phyloP scores from a whole-genome alignment of 2,113 vertebrate genomes.

The Tonatia bakeri region DNA sequence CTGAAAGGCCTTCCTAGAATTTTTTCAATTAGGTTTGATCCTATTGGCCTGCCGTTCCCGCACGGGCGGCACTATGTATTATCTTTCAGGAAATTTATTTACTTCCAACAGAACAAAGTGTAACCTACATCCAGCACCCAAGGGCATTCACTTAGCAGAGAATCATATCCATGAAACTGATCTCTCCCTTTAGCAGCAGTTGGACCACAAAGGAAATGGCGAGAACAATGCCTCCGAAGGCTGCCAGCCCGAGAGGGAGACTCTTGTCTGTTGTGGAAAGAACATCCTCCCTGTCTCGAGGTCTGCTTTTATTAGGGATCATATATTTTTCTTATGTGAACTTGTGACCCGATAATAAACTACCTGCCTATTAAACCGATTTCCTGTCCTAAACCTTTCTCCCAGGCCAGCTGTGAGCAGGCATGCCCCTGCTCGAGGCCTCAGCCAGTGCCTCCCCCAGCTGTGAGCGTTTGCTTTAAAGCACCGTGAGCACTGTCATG shows the following conservation, averaged over 20 bases:
- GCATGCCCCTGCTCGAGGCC: not conserved
- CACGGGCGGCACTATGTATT: not conserved
- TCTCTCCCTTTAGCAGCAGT: not conserved
- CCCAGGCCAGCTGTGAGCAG: not conserved
- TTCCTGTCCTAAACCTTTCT: not conserved
- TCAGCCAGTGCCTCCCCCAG: not conserved
- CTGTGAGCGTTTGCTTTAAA: not conserved
- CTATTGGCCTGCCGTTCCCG: not conserved
- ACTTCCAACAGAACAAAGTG: constrained; percentile 34
- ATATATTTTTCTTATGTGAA: constrained; percentile 51
- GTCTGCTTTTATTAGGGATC: constrained; percentile 56
- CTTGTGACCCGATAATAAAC: constrained; percentile 24
- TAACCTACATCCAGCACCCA: not conserved
- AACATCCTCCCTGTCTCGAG: constrained; percentile 51
- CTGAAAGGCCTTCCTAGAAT: not conserved
- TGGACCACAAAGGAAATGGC: not conserved
- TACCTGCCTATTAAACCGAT: not conserved
- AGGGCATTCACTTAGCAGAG: not conserved
- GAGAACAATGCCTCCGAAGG: not conserved
- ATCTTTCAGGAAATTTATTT: constrained; percentile 29
- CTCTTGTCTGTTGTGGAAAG: constrained; percentile 43
- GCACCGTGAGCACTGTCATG: not conserved
- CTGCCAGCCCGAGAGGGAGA: constrained; percentile 33
- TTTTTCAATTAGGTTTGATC: not conserved
- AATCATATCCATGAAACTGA: constrained; percentile 19